These are phyloP conservation scores for Paraplagusia blochii DNA, from an alignment of 2,113 vertebrate genomes.

Conservation along the genomic window DNA sequence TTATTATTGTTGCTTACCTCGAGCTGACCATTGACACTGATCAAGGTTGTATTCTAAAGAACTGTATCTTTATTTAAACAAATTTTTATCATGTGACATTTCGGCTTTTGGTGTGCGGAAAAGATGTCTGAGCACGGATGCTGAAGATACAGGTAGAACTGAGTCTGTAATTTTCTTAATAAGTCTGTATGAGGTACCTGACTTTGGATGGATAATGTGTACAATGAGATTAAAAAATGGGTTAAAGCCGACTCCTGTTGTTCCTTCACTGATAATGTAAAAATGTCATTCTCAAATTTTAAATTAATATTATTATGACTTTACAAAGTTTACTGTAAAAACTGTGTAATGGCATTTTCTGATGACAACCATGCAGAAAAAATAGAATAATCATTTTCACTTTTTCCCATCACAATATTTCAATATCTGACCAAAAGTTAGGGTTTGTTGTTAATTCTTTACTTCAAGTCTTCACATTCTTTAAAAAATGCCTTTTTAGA, in stretches of 20 bases:
- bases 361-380: no score
- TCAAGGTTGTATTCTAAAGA: conserved; percentile 44
- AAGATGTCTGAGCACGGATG: conserved; percentile 7
- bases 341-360: no score
- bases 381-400: no score
- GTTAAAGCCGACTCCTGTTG: conserved; percentile 34
- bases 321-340: no score
- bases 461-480: no score
- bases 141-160: conserved; percentile 14
- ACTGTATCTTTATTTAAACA: conserved; percentile 61
- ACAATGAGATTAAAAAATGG: conserved; percentile 48
- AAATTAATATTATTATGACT: background rate
- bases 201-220: conserved; percentile 51
- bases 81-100: conserved; percentile 49
- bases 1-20: conserved; percentile 47
- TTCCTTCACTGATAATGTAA: conserved; percentile 9
- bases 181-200: conserved; percentile 46
- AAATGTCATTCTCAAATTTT: background rate
- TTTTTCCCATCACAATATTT: no score
- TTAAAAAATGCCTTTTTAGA: no score
- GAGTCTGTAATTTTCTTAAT: conserved; percentile 20
- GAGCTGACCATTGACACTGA: conserved; percentile 24
- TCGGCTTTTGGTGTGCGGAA: conserved; percentile 45
- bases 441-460: no score
- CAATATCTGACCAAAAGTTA: no score